A percentile compares a stretch with the other conserved stretches of the same genome.
Evolutionary conservation across 1,140 invertebrate species (phyloP).

Genomic region (Drosophila prosaltans): DNA sequence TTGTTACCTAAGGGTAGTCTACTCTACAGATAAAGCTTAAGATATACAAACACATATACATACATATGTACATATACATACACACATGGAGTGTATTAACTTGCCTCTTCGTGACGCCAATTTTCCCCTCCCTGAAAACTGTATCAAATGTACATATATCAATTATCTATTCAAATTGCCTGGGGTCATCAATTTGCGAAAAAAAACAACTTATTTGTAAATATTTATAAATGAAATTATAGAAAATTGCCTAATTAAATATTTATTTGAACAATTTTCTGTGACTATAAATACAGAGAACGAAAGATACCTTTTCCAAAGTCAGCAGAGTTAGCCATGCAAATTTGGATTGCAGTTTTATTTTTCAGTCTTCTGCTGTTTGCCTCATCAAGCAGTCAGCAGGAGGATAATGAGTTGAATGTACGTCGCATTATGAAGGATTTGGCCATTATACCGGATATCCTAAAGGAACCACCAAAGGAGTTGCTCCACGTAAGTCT

Average conservation of each 20-base stretch:
- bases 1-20: background rate
- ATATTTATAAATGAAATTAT: conserved; percentile 17
- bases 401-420: conserved; percentile 42
- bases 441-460: conserved; percentile 86
- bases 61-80: background rate
- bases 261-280: conserved; percentile 9
- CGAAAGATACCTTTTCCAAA: background rate
- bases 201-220: conserved; percentile 10
- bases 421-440: conserved; percentile 60
- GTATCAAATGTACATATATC: conserved; percentile 10
- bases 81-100: background rate
- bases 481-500: conserved; percentile 45
- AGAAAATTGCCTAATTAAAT: conserved; percentile 4
- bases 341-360: conserved; percentile 27
- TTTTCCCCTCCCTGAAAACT: background rate
- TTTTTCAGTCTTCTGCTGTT: conserved; percentile 18
- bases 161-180: conserved; percentile 17
- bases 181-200: conserved; percentile 2
- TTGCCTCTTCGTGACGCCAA: conserved; percentile 1
- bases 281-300: background rate
- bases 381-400: conserved; percentile 23
- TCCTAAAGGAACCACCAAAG: conserved; percentile 87
- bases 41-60: background rate
- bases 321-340: conserved; percentile 34
- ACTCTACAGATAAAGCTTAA: background rate